phyloP scores from a whole-genome alignment of 2,113 vertebrate species.

The Varanus komodoensis region DNA sequence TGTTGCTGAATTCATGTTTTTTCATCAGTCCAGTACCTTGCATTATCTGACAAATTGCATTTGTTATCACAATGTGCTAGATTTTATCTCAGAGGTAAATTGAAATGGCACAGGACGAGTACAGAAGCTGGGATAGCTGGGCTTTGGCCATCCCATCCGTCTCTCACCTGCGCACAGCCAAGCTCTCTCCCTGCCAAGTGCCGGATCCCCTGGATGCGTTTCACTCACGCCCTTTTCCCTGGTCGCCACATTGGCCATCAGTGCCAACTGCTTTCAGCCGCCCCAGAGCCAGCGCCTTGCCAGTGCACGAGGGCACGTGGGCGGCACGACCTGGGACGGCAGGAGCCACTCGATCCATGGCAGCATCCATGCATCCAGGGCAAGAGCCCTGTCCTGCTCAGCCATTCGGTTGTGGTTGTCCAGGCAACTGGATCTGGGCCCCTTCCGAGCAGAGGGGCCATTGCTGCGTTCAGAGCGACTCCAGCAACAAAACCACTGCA shows the following conservation, averaged over 20 bases:
- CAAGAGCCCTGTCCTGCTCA: background rate
- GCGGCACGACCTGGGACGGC: background rate
- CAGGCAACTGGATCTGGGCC: background rate
- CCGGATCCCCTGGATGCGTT: background rate
- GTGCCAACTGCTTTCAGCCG: background rate
- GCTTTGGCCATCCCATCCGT: background rate
- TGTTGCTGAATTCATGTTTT: background rate
- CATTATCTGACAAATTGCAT: conserved; percentile 14
- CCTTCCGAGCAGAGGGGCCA: background rate
- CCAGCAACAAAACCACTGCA: too few species aligned
- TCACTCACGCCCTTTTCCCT: background rate
- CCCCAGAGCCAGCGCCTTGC: too few species aligned
- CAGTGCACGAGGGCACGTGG: too few species aligned
- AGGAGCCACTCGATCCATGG: background rate
- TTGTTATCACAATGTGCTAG: background rate
- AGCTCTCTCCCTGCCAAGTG: background rate
- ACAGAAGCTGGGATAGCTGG: background rate
- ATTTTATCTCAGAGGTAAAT: conserved; percentile 3
- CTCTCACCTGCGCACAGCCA: background rate
- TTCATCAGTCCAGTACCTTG: background rate
- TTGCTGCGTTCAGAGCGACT: too few species aligned
- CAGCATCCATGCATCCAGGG: too few species aligned
- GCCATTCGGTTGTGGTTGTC: background rate
- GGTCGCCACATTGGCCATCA: background rate
- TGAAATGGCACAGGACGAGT: background rate